Conservation (phyloP, 2,888 invertebrate genomes). For the Chorisops tibialis region DNA sequence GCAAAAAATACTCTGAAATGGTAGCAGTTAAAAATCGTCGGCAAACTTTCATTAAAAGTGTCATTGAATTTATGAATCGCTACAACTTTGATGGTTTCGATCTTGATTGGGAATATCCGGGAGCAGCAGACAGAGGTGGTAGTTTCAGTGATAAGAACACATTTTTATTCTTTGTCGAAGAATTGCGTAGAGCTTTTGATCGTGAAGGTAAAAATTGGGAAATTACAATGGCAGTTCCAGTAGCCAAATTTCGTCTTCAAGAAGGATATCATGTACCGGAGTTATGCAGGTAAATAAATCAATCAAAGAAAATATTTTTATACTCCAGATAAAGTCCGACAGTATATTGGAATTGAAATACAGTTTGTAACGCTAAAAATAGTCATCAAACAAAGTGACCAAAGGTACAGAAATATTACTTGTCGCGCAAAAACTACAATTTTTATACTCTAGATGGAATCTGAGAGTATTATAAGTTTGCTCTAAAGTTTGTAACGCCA, state of each 20-base stretch:
- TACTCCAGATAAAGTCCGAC: too few species aligned
- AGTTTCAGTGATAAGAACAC: slow-evolving; percentile 78
- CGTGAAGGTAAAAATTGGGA: slow-evolving; percentile 75
- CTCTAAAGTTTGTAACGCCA: too few species aligned
- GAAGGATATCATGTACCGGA: slow-evolving; percentile 91
- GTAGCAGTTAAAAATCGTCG: slow-evolving; percentile 68
- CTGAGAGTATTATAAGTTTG: too few species aligned
- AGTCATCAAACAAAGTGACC: too few species aligned
- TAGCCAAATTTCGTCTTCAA: slow-evolving; percentile 80
- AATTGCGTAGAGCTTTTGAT: slow-evolving; percentile 74
- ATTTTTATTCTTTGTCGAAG: slow-evolving; percentile 79
- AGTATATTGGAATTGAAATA: too few species aligned
- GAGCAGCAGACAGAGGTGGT: slow-evolving; percentile 82
- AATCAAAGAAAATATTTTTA: background rate
- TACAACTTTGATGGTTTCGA: slow-evolving; percentile 84
- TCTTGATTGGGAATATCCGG: slow-evolving; percentile 89
- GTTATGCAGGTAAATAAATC: slow-evolving; percentile 70
- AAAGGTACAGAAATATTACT: too few species aligned
- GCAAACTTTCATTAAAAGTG: slow-evolving; percentile 68
- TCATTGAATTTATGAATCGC: slow-evolving; percentile 71
- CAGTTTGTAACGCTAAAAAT: too few species aligned
- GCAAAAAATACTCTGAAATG: slow-evolving; percentile 80
- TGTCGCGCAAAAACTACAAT: too few species aligned
- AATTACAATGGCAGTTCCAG: slow-evolving; percentile 84
- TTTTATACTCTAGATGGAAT: too few species aligned